Base-by-base conservation (phyloP, 1,140 invertebrate genomes). In the Pseudomyrmex dendroicus region DNA sequence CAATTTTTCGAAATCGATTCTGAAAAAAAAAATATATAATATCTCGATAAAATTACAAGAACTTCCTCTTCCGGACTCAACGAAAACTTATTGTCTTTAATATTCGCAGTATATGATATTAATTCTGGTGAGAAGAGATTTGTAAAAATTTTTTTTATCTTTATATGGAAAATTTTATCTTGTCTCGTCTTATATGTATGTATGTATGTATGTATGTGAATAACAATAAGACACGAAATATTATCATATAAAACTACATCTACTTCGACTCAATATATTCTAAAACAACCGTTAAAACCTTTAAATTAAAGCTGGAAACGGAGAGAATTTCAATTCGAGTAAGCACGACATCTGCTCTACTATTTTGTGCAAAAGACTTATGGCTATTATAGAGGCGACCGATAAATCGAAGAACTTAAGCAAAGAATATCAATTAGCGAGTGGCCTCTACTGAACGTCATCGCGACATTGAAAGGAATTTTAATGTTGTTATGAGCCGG, bases 391-490 rank as follows among this genome's bases (percentile, higher is more conserved):
- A 88, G 87, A 74, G 68, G 61, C 87, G 86, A 84, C 82, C 91
- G 89, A 93, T 92, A 92, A 93, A 91, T 92, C 90, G 87, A 89
- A 91, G 87, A 87, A 89, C 89, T 85, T 87, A 73, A 86, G 82
- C 66, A 48, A 78, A 74, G 92, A 91, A 94, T 94, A 94, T 90
- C 89, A 94, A 94, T 91, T 84, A 62, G 63, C 72, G 68, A 59
- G 87, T 92, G 93, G 92, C 92, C 93, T 94, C 92, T 86, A 89
- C 78, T 85, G 83, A 87, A 86, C 84, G 85, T 86, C 86, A 89
- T 5, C 82, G 76, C 90, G 93, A 92, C 93, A 94, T 94, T 93
- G 93, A 92, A 93, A 93, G 88, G 92, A 93, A 93, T 94, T 91
- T 90, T 89, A 92, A 93, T 93, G 88, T 89, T 35, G 90, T 92